Conservation (phyloP, 2,113 vertebrate species). For the Neotragus pygmaeus region DNA sequence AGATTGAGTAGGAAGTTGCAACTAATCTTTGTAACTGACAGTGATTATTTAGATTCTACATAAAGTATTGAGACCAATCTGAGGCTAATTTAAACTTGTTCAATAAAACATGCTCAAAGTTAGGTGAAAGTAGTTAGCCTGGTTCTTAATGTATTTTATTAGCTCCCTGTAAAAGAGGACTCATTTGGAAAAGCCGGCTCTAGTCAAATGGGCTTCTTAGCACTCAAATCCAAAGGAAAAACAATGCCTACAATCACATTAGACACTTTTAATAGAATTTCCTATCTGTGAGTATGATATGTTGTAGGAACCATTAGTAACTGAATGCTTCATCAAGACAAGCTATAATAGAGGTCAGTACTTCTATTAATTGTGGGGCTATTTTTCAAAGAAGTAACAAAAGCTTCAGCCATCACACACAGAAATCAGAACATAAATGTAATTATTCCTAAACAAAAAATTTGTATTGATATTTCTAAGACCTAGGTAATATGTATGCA, state of each 20-base stretch:
- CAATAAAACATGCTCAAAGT: background rate
- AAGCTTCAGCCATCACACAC: background rate
- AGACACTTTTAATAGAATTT: background rate
- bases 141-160: background rate
- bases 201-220: background rate
- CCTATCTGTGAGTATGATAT: background rate
- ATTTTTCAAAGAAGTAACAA: background rate
- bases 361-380: background rate
- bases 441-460: background rate
- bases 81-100: background rate
- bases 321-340: background rate
- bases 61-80: background rate
- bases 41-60: background rate
- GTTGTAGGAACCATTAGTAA: background rate
- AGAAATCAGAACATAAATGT: background rate
- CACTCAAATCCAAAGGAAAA: background rate
- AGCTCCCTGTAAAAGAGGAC: background rate
- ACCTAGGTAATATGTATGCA: background rate
- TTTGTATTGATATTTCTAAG: background rate
- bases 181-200: background rate
- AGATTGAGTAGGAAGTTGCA: background rate
- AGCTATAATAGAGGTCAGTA: background rate
- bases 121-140: background rate
- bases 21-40: background rate
- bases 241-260: background rate